Conservation (phyloP, 1,140 invertebrate species). For the Bilobella aurantiaca region DNA sequence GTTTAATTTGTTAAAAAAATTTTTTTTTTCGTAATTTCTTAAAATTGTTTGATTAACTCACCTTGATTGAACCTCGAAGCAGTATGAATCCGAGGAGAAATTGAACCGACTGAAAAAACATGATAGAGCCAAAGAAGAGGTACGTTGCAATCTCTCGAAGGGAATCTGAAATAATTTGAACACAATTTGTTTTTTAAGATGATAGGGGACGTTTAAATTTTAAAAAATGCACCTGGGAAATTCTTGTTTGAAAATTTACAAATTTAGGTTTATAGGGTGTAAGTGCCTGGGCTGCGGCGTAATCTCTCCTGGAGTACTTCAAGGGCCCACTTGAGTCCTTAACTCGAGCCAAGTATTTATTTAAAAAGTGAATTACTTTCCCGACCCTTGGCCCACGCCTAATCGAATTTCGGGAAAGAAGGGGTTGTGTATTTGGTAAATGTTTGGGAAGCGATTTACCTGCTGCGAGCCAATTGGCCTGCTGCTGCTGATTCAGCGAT, state of each 20-base stretch:
- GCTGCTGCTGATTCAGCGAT: too few relatives aligned
- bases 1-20: too few relatives aligned
- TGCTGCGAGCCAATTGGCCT: background rate
- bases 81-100: conserved; percentile 8
- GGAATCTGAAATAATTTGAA: background rate
- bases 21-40: background rate
- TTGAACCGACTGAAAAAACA: conserved; percentile 15
- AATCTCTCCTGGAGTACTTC: background rate
- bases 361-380: too few relatives aligned
- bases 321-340: too few relatives aligned
- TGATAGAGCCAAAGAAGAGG: conserved; percentile 11
- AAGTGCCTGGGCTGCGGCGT: background rate
- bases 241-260: background rate
- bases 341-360: too few relatives aligned
- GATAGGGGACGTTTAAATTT: background rate
- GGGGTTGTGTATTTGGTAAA: too few relatives aligned
- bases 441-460: background rate
- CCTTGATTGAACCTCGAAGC: conserved; percentile 7
- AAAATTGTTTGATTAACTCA: too few relatives aligned
- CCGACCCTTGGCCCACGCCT: too few relatives aligned
- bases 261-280: background rate
- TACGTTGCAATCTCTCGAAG: background rate
- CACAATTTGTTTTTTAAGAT: background rate
- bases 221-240: background rate
- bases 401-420: too few relatives aligned